phyloP scores from a whole-genome alignment of 2,888 invertebrate species.

The Dryocosmus kuriphilus region DNA sequence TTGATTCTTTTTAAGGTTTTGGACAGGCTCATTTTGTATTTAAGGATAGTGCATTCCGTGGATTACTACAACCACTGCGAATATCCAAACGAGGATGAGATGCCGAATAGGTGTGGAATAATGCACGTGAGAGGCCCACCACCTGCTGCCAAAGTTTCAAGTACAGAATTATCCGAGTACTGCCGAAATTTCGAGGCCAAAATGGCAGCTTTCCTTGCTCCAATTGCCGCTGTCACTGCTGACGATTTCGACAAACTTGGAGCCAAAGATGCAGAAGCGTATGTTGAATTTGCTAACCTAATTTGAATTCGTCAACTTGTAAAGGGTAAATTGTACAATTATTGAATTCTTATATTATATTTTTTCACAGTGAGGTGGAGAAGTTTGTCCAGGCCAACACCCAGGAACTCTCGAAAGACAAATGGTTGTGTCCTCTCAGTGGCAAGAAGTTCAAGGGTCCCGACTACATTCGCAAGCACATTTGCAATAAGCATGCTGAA shows the following conservation, averaged over 20 bases:
- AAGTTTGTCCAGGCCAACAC: constrained; percentile 97
- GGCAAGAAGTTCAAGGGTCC: constrained; percentile 99
- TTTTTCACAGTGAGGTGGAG: constrained; percentile 85
- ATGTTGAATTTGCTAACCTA: constrained; percentile 53
- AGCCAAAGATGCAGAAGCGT: constrained; percentile 85
- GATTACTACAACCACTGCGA: constrained; percentile 99
- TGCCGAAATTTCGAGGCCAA: constrained; percentile 92
- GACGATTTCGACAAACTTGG: constrained; percentile 92
- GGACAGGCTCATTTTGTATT: constrained; percentile 92
- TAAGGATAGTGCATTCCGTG: constrained; percentile 97
- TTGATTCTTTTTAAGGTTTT: constrained; percentile 77
- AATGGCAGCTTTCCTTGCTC: constrained; percentile 92
- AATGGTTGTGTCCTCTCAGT: constrained; percentile 98
- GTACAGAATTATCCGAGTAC: constrained; percentile 87
- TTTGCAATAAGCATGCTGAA: constrained; percentile 97
- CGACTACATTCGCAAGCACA: constrained; percentile 98
- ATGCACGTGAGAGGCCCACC: constrained; percentile 96
- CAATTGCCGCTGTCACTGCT: constrained; percentile 84
- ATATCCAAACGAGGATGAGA: constrained; percentile 99
- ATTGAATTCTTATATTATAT: constrained; percentile 12
- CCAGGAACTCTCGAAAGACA: constrained; percentile 97
- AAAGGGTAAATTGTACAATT: constrained; percentile 12
- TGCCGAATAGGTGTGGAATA: constrained; percentile 99
- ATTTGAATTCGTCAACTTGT: neutral
- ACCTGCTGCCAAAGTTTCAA: constrained; percentile 88